Conservation (phyloP, 2,888 invertebrate genomes). For the Pandemis heparana region DNA sequence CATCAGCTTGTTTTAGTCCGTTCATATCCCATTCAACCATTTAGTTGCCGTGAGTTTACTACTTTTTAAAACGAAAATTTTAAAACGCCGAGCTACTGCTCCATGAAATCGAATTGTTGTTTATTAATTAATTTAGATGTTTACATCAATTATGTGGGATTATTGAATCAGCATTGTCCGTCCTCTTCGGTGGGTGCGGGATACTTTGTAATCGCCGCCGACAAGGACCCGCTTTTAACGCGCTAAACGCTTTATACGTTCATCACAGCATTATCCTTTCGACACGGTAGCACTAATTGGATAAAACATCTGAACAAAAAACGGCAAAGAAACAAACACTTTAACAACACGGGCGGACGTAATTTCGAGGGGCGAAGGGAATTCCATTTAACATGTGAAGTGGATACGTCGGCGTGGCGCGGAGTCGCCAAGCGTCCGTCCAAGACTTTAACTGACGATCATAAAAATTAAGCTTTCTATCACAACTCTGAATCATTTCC, state of each 20-base stretch:
- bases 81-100: not conserved
- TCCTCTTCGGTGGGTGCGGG: conserved; percentile 31
- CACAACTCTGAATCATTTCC: conserved; percentile 11
- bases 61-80: not conserved
- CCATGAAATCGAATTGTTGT: not conserved
- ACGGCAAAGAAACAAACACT: conserved; percentile 82
- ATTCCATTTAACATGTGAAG: conserved; percentile 85
- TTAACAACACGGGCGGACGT: conserved; percentile 78
- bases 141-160: conserved; percentile 21
- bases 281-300: conserved; percentile 86
- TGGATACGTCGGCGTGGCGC: conserved; percentile 77
- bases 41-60: too few relatives aligned
- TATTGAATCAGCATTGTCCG: conserved; percentile 4
- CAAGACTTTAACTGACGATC: conserved; percentile 9
- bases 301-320: conserved; percentile 79
- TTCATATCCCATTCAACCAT: not conserved
- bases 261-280: conserved; percentile 84
- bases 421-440: conserved; percentile 48
- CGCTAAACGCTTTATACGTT: conserved; percentile 78
- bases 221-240: conserved; percentile 77
- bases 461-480: conserved; percentile 24
- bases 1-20: not conserved
- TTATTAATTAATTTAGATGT: conserved; percentile 15
- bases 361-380: conserved; percentile 81
- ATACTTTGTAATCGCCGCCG: conserved; percentile 59